Percentiles rank a stretch among this genome's conserved stretches.
phyloP scores from a whole-genome alignment of 2,797 vertebrate genomes.

The Gallinago stenura region DNA sequence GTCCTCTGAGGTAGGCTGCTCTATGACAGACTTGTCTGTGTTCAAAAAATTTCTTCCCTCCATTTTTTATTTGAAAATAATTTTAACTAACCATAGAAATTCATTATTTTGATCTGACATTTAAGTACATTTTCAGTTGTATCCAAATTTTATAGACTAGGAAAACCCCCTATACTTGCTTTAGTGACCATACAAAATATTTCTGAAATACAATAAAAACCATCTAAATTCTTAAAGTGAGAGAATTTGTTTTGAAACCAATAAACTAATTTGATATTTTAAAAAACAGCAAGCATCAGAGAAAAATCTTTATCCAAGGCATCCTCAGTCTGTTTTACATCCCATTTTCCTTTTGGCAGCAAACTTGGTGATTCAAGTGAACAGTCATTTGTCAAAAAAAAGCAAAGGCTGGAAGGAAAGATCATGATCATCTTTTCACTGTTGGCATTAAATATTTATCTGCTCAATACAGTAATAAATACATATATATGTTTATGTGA shows the following conservation, averaged over 20 bases:
- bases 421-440: not conserved
- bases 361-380: not conserved
- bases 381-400: not conserved
- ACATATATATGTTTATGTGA: not conserved
- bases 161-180: not conserved
- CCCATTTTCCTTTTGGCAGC: not conserved
- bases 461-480: not conserved
- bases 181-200: slow-evolving; percentile 16
- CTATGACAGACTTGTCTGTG: not conserved
- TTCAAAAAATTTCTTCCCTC: not conserved
- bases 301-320: not conserved
- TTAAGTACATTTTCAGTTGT: slow-evolving; percentile 12
- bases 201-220: not conserved
- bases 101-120: slow-evolving; percentile 24
- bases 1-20: not conserved
- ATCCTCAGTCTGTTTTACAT: not conserved
- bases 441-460: not conserved
- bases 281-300: not conserved
- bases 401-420: not conserved
- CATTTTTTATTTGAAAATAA: slow-evolving; percentile 9
- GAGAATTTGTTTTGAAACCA: not conserved
- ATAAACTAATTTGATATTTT: slow-evolving; percentile 22
- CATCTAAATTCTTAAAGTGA: not conserved
- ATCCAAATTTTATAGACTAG: not conserved
- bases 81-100: slow-evolving; percentile 16